Conservation (phyloP, 2,113 vertebrate species). For the Gymnogyps californianus region DNA sequence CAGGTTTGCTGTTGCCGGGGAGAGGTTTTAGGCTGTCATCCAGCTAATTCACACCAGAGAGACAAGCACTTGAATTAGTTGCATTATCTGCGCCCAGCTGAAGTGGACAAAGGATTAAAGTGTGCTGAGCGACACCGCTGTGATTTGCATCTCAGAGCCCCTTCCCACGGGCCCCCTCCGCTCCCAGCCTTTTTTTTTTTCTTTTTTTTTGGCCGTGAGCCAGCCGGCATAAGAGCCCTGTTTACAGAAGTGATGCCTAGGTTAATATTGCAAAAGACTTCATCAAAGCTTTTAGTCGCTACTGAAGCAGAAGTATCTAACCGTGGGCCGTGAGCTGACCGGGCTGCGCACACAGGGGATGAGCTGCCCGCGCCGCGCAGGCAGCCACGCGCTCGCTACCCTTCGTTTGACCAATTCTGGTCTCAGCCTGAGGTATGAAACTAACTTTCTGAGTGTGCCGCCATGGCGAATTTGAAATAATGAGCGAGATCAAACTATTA, state of each 20-base stretch:
- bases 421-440: conserved; percentile 19
- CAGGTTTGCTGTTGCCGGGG: conserved; percentile 47
- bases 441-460: not conserved
- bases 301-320: not conserved
- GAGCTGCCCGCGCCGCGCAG: not conserved
- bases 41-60: conserved; percentile 41
- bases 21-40: conserved; percentile 36
- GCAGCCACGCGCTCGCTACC: not conserved
- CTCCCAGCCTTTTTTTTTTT: not conserved
- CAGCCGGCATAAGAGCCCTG: not conserved
- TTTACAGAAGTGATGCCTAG: conserved; percentile 22
- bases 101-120: conserved; percentile 57
- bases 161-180: conserved; percentile 26
- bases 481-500: not conserved
- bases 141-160: conserved; percentile 43
- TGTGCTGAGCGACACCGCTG: not conserved
- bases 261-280: conserved; percentile 17
- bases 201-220: not conserved
- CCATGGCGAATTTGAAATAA: not conserved
- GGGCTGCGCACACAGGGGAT: not conserved
- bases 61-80: conserved; percentile 36
- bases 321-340: not conserved
- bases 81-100: conserved; percentile 39
- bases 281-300: not conserved
- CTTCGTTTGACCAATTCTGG: not conserved